Evolutionary conservation across 1,140 invertebrate genomes (phyloP), one percentile per base, ranked within the genome.

Genomic region (Frieseomelitta varia): DNA sequence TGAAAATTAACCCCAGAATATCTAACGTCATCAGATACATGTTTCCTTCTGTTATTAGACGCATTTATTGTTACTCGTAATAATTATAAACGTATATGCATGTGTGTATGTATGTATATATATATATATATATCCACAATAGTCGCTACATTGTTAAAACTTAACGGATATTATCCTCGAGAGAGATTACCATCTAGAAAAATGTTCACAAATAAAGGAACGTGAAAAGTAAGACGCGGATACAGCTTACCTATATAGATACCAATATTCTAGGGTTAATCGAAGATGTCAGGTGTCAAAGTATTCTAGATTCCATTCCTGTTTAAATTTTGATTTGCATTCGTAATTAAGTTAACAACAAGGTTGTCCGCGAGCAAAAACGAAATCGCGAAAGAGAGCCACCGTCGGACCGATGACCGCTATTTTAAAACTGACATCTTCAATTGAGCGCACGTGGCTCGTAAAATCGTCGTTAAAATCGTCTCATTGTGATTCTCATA

Each of bases 241-340:
- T 39, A 78, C 61, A 51, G 27, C 24, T 30, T 79, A 39, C 47
- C n/a, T n/a, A n/a, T n/a, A n/a, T n/a, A 47, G 8, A 47, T 10
- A 47, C 72, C 47, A 79, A 69, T 84, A 79, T 72, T 72, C 75
- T 84, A 84, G 76, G 76, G 81, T 79, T 84, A 79, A 72, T 84
- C 30, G 39, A 79, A 79, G 67, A 72, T 79, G 76, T 24, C 75
- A 72, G 67, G 55, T 34, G 21, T 14, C 39, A 19, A 11, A 65
- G 6, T 6, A 24, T 56, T 15, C 17, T 21, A 27, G 10, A 34
- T 71, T 30, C 74, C 8, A 11, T 21, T 53, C 4, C 12, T 14
- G 6, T 15, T 77, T 65, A 63, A 63, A 65, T n/a, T 65, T 71
- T n/a, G 39, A 71, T 71, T 71, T n/a, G n/a, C 71, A 27, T 27